Percentiles rank a stretch among this genome's conserved stretches.
Evolutionary conservation across 2,888 invertebrate species (phyloP).

Genomic region (Molorchus minor): DNA sequence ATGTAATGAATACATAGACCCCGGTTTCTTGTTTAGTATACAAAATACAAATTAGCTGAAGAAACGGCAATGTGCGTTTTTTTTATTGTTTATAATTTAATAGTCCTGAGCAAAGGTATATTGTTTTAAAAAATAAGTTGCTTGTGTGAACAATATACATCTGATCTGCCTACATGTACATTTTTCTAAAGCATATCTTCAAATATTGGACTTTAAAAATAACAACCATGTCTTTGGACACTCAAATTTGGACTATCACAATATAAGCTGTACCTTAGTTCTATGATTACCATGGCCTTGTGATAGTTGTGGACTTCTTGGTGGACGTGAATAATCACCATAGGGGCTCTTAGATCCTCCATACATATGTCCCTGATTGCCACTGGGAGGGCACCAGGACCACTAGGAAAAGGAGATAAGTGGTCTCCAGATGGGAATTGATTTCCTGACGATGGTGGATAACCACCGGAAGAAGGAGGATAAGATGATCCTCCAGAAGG

Average conservation of each 20-base stretch:
- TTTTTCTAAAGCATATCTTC: no score
- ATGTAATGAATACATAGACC: no score
- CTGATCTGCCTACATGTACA: no score
- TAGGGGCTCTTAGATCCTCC: slow-evolving; percentile 46
- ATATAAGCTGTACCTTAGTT: slow-evolving; percentile 40
- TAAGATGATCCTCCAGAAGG: slow-evolving; percentile 36
- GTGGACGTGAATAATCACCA: slow-evolving; percentile 42
- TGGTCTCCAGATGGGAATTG: slow-evolving; percentile 33
- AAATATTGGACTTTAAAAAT: no score
- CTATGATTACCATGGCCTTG: slow-evolving; percentile 26
- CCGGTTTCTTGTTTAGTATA: no score
- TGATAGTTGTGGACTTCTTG: slow-evolving; percentile 27
- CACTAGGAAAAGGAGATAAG: slow-evolving; percentile 52
- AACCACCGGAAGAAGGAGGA: slow-evolving; percentile 29
- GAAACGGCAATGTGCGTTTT: no score
- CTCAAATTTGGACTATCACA: slow-evolving; percentile 12
- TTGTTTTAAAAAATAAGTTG: no score
- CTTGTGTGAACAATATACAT: no score
- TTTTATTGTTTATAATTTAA: no score
- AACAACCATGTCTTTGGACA: no score
- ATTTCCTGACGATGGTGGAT: slow-evolving; percentile 23
- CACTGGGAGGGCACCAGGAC: slow-evolving; percentile 57
- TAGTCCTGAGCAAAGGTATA: no score
- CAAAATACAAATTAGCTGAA: no score
- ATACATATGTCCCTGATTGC: slow-evolving; percentile 33